Conservation (phyloP, 1,140 invertebrate genomes). For the Cotesia chilonis region DNA sequence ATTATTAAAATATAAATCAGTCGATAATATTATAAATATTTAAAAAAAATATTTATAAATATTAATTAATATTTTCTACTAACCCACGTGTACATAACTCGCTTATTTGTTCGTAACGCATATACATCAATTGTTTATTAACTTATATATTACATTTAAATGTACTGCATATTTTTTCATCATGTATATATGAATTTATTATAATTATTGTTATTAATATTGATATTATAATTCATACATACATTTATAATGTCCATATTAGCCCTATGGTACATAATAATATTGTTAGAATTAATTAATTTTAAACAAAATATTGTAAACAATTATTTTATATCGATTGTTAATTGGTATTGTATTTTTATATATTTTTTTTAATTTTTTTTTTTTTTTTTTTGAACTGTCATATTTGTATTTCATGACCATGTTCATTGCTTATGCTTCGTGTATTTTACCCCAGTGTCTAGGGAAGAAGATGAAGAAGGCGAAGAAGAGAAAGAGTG, state of each 20-base stretch:
- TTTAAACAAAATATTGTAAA: slow-evolving; percentile 17
- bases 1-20: slow-evolving; percentile 31
- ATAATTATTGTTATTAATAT: background rate
- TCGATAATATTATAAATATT: background rate
- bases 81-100: slow-evolving; percentile 66
- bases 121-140: slow-evolving; percentile 63
- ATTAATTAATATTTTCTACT: slow-evolving; percentile 56
- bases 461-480: slow-evolving; percentile 48
- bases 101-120: slow-evolving; percentile 67
- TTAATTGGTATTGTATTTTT: slow-evolving; percentile 37
- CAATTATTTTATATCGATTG: background rate
- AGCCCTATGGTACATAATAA: slow-evolving; percentile 34
- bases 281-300: slow-evolving; percentile 21
- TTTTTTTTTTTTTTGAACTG: slow-evolving; percentile 49
- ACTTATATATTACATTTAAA: slow-evolving; percentile 48
- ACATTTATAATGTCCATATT: slow-evolving; percentile 38
- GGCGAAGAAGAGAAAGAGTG: slow-evolving; percentile 35
- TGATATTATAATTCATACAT: slow-evolving; percentile 11
- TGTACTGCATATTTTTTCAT: slow-evolving; percentile 37
- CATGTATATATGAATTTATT: slow-evolving; percentile 32
- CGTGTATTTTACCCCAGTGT: slow-evolving; percentile 52
- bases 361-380: slow-evolving; percentile 45
- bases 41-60: background rate
- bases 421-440: slow-evolving; percentile 44
- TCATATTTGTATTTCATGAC: slow-evolving; percentile 44